A percentile compares a stretch with the other conserved stretches of the same genome.
Evolutionary conservation across 1,140 invertebrate species (phyloP).

Genomic region (Nasonia longicornis): DNA sequence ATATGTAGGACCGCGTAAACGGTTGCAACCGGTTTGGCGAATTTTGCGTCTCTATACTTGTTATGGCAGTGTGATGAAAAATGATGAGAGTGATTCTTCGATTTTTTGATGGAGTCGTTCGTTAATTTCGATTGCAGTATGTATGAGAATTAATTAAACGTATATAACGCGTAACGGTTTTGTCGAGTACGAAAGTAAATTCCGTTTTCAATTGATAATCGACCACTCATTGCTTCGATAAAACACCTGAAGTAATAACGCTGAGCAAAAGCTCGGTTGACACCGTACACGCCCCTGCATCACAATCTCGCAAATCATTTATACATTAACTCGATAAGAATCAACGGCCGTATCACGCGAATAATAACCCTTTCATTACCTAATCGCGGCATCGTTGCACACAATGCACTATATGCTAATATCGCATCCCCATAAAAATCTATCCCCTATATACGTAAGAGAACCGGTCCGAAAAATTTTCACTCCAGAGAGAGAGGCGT

Average conservation of each 20-base stretch:
- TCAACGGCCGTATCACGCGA: background rate
- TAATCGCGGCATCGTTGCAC: conserved; percentile 14
- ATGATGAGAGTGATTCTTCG: background rate
- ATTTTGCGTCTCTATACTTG: background rate
- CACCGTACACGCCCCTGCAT: background rate
- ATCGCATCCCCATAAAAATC: conserved; percentile 22
- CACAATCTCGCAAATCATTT: conserved; percentile 7
- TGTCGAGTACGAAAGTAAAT: too few relatives aligned
- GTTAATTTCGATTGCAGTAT: background rate
- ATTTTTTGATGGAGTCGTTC: background rate
- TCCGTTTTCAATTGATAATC: too few relatives aligned
- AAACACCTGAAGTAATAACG: background rate
- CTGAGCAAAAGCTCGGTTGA: background rate
- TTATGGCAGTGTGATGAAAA: background rate
- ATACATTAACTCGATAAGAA: conserved; percentile 22
- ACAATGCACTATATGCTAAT: conserved; percentile 30
- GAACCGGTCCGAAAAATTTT: conserved; percentile 34
- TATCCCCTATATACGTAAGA: background rate
- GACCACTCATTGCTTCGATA: background rate
- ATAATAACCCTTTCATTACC: conserved; percentile 34
- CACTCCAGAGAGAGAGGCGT: background rate
- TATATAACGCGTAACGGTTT: too few relatives aligned
- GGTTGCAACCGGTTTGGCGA: background rate
- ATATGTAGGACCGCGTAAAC: background rate
- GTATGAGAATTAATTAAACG: background rate